A percentile compares a stretch with the other conserved stretches of the same genome.
phyloP scores from a whole-genome alignment of 2,888 invertebrate species.

The Orthonychiurus folsomi region DNA sequence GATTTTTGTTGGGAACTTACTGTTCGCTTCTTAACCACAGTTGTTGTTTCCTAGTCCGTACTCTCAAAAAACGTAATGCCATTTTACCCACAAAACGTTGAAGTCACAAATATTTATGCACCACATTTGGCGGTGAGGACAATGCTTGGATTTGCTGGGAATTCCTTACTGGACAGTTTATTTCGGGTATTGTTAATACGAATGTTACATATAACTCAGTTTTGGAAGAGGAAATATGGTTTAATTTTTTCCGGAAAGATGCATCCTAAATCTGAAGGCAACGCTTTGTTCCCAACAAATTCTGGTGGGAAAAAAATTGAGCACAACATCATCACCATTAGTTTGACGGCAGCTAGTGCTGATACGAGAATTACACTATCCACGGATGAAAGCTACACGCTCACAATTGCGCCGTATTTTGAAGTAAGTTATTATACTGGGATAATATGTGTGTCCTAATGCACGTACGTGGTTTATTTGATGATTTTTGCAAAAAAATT shows the following conservation, averaged over 20 bases:
- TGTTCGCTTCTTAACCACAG: slow-evolving; percentile 4
- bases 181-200: slow-evolving; percentile 29
- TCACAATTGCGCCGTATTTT: slow-evolving; percentile 28
- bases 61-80: slow-evolving; percentile 24
- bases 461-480: too few relatives aligned
- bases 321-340: slow-evolving; percentile 31
- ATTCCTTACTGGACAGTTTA: slow-evolving; percentile 37
- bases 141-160: slow-evolving; percentile 40
- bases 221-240: neutral
- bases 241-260: slow-evolving; percentile 21
- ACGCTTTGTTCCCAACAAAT: slow-evolving; percentile 24
- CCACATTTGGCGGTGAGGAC: slow-evolving; percentile 36
- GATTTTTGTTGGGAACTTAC: slow-evolving; percentile 1
- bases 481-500: too few relatives aligned
- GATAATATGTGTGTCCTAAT: too few relatives aligned
- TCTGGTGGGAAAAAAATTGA: slow-evolving; percentile 31
- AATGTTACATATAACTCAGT: neutral
- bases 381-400: slow-evolving; percentile 37
- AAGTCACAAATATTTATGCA: slow-evolving; percentile 34
- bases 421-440: slow-evolving; percentile 26
- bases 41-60: slow-evolving; percentile 21
- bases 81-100: slow-evolving; percentile 39
- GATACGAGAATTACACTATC: slow-evolving; percentile 33
- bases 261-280: slow-evolving; percentile 38
- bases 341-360: slow-evolving; percentile 27